Evolutionary conservation across 2,888 invertebrate genomes (phyloP), one percentile per base, ranked within the genome.

Genomic region (Tetanocera ferruginea): DNA sequence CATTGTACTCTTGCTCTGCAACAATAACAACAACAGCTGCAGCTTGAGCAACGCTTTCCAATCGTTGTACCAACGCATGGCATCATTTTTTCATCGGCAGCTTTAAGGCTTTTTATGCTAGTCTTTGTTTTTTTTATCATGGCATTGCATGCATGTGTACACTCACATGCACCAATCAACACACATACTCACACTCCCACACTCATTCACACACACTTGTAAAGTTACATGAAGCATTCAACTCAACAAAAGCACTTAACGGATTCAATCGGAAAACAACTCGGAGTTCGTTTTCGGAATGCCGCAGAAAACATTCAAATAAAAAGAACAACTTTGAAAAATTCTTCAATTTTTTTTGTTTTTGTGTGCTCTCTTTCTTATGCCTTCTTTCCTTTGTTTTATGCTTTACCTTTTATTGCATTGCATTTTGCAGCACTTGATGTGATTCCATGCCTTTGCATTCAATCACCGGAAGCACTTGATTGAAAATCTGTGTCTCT

Each of bases 391-490:
- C n/a, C 43, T 43, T 23, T 19, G 37, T 67, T 8, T 49, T 23
- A 5, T 19, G n/a, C 11, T 37, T 49, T 43, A 3, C 25, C 25
- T 23, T 28, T 62, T 31, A 17, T 28, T 28, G 25, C 9, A 4
- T 17, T 34, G 23, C 9, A 17, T 23, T 55, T 55, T 62, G 19
- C 62, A 28, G 14, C 23, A 11, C 34, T 25, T 28, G 2, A 25
- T 43, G n/a, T 4, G 17, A 31, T 52, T 55, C 34, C 70, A 55
- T 34, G 9, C 34, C n/a, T 25, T 52, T 55, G 34, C 60, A 60
- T 37, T 57, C 72, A 72, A 72, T 72, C 72, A 72, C 37, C 72
- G 72, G 72, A 72, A 72, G 72, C 72, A 57, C 43, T 57, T 72
- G 60, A 72, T 72, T 72, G 72, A 57, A 72, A 19, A 71, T 71